These are phyloP conservation scores for Nyleta sp. DNA, from an alignment of 2,888 invertebrate genomes.

Conservation along the genomic window DNA sequence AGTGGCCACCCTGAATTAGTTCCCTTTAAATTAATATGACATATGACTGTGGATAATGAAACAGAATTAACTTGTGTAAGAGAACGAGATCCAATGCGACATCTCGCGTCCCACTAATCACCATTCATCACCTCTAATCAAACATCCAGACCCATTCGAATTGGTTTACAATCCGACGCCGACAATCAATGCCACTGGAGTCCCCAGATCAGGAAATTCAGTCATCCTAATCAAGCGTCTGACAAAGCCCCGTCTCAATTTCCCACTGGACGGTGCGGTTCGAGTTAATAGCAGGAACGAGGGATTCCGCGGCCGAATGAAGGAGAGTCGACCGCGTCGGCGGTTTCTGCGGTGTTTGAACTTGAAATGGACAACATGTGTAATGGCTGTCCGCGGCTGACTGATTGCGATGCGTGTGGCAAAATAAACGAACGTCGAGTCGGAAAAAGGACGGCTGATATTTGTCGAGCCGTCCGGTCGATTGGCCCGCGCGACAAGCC, in stretches of 20 bases:
- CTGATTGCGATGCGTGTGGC: constrained; percentile 73
- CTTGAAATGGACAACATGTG: constrained; percentile 81
- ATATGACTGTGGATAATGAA: no score
- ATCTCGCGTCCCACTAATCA: not conserved
- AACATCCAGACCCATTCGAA: not conserved
- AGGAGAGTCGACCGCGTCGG: constrained; percentile 41
- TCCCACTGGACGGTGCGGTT: constrained; percentile 32
- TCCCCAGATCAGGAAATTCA: constrained; percentile 4
- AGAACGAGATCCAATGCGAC: no score
- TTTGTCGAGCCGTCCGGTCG: constrained; percentile 79
- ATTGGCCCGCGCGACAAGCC: no score
- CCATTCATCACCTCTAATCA: constrained; percentile 5
- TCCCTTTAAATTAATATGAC: no score
- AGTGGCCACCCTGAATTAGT: no score
- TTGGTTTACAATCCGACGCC: constrained; percentile 4
- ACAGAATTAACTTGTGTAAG: no score
- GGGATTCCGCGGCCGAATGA: constrained; percentile 42
- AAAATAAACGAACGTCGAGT: constrained; percentile 50
- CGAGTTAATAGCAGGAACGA: constrained; percentile 56
- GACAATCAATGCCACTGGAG: constrained; percentile 23
- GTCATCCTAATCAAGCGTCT: constrained; percentile 29
- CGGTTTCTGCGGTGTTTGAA: constrained; percentile 76
- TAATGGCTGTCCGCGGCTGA: constrained; percentile 78
- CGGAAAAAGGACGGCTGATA: constrained; percentile 65
- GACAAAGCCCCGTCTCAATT: constrained; percentile 32